These are phyloP conservation scores for Heterochromis multidens DNA, from an alignment of 2,113 vertebrate genomes.

Conservation along the genomic window DNA sequence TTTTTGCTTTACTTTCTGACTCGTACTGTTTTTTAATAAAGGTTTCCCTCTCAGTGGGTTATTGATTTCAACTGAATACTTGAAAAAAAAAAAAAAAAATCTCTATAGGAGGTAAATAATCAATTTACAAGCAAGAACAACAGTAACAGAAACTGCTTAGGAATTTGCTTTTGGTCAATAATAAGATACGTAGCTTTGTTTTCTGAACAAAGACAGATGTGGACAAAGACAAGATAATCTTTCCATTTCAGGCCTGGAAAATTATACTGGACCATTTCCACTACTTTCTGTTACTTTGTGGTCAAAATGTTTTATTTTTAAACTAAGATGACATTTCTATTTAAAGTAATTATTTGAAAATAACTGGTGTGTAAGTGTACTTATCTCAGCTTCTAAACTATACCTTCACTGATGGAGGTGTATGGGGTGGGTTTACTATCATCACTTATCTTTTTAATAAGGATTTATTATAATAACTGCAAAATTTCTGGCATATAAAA, in stretches of 20 bases:
- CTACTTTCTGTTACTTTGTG: not conserved
- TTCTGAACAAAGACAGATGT: not conserved
- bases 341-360: not conserved
- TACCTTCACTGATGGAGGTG: not conserved
- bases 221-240: not conserved
- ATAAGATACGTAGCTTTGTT: not conserved
- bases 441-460: not conserved
- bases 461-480: not conserved
- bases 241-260: not conserved
- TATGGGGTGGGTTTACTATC: not conserved
- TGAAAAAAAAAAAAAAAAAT: not conserved
- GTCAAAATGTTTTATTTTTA: not conserved
- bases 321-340: not conserved
- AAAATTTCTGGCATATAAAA: too few relatives aligned
- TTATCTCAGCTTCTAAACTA: not conserved
- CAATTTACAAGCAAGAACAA: not conserved
- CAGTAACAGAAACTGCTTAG: not conserved
- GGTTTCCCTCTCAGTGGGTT: not conserved
- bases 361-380: not conserved
- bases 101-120: fast-evolving
- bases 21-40: not conserved
- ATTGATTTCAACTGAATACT: not conserved
- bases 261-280: not conserved
- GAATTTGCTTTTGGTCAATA: not conserved
- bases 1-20: not conserved